These are phyloP conservation scores for Callosobruchus maculatus DNA, from an alignment of 2,888 invertebrate species.

Conservation along the genomic window DNA sequence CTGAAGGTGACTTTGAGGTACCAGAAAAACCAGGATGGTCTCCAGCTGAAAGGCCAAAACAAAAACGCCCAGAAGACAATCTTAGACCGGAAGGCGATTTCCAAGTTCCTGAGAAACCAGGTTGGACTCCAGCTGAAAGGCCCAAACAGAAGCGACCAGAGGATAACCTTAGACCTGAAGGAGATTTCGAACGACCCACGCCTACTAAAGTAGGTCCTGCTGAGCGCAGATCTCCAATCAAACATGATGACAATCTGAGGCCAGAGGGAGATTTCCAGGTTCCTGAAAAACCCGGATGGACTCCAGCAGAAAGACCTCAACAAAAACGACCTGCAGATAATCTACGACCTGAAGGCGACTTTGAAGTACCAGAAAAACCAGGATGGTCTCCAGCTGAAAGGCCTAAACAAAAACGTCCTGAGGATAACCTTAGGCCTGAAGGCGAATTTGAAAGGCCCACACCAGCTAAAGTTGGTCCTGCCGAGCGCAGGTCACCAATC, in stretches of 20 bases:
- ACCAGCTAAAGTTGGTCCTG: slow-evolving; percentile 45
- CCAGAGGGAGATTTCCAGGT: slow-evolving; percentile 60
- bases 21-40: slow-evolving; percentile 42
- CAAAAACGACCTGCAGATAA: slow-evolving; percentile 53
- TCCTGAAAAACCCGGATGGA: slow-evolving; percentile 44
- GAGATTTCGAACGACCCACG: slow-evolving; percentile 46
- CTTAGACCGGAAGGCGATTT: slow-evolving; percentile 60
- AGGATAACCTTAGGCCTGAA: slow-evolving; percentile 54
- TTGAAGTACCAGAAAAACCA: slow-evolving; percentile 45
- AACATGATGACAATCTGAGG: slow-evolving; percentile 59
- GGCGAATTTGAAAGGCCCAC: slow-evolving; percentile 50
- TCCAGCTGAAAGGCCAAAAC: slow-evolving; percentile 47
- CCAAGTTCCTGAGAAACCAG: slow-evolving; percentile 47
- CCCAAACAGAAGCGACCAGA: slow-evolving; percentile 55
- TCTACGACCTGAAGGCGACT: slow-evolving; percentile 54
- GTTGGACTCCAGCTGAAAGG: slow-evolving; percentile 51
- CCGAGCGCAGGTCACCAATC: slow-evolving; percentile 43
- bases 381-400: slow-evolving; percentile 54
- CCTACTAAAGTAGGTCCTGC: slow-evolving; percentile 45
- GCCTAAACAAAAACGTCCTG: slow-evolving; percentile 53
- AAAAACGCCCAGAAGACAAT: slow-evolving; percentile 59
- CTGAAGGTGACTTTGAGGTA: slow-evolving; percentile 50
- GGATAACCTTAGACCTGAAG: slow-evolving; percentile 57
- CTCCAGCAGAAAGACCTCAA: slow-evolving; percentile 55
- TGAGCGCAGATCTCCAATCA: slow-evolving; percentile 51